These are phyloP conservation scores for Pseudochirops corinnae DNA, from an alignment of 2,797 vertebrate genomes.

Conservation along the genomic window DNA sequence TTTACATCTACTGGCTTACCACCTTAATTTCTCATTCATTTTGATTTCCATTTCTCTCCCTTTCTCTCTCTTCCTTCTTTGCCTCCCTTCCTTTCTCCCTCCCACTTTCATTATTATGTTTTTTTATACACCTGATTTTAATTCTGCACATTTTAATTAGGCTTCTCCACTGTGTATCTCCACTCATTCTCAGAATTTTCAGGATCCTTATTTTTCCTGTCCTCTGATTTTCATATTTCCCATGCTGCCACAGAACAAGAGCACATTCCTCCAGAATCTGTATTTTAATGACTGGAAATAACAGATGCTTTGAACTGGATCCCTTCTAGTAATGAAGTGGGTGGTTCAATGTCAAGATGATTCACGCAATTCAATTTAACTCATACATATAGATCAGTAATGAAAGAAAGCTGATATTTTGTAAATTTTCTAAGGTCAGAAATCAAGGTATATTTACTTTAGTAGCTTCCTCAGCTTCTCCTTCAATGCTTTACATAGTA, in stretches of 20 bases:
- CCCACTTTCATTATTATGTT: neutral
- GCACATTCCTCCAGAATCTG: neutral
- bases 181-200: neutral
- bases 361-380: neutral
- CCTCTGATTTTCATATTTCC: neutral
- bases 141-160: neutral
- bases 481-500: conserved; percentile 7
- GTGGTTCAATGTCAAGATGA: neutral
- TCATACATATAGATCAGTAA: neutral
- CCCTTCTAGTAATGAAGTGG: neutral
- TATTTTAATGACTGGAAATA: neutral
- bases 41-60: neutral
- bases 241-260: neutral
- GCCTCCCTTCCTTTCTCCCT: neutral
- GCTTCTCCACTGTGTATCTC: neutral
- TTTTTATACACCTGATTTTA: neutral
- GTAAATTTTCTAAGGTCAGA: neutral
- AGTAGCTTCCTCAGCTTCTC: neutral
- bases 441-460: neutral
- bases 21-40: neutral
- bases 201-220: neutral
- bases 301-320: neutral
- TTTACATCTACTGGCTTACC: neutral
- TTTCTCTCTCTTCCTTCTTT: neutral
- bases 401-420: neutral